These are phyloP conservation scores for Morbakka virulenta DNA, from an alignment of 30 jellyfish, hydroid and myxozoan genomes.

Conservation along the genomic window DNA sequence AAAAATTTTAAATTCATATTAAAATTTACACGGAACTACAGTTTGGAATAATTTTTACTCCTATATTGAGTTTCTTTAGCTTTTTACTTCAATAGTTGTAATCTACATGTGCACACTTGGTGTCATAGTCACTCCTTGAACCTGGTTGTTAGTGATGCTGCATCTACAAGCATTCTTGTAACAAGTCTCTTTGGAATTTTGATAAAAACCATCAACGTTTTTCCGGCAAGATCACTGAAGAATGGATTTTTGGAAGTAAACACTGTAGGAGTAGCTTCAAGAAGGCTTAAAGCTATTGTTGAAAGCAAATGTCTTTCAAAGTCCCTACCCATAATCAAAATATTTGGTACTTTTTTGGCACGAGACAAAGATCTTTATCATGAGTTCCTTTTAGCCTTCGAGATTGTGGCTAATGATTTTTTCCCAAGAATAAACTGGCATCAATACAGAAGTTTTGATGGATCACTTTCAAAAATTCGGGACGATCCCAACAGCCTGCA, in stretches of 20 bases:
- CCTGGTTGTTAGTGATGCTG: conserved; percentile 21
- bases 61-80: no score
- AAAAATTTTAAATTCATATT: no score
- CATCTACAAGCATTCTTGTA: conserved; percentile 39
- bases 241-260: conserved; percentile 34
- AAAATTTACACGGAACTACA: no score
- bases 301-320: conserved; percentile 40
- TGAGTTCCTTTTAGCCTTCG: no score
- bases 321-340: conserved; percentile 20
- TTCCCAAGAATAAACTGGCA: conserved; percentile 8
- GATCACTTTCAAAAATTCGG: background rate
- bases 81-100: conserved; percentile 26
- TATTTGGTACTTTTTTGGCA: no score
- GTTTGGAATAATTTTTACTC: no score
- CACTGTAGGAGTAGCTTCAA: conserved; percentile 23
- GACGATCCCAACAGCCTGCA: conserved; percentile 15
- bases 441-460: conserved; percentile 4
- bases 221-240: conserved; percentile 42
- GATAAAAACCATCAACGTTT: conserved; percentile 12
- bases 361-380: no score
- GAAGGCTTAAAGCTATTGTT: conserved; percentile 34
- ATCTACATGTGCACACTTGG: conserved; percentile 46
- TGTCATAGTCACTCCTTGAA: conserved; percentile 46
- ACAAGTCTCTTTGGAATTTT: conserved; percentile 20
- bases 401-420: no score